Percentiles rank a stretch among this genome's conserved stretches.
Conservation (phyloP, 2,113 vertebrate species). For the zebrafish (Danio rerio) region GRCz12tu NC_133180.1:41325001-41325500, state of each 20-base stretch:
- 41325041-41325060: conserved; percentile 18
- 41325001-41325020: neutral
- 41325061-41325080: conserved; percentile 7
- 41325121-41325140: neutral
- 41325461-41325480: neutral
- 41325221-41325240: neutral
- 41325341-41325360: conserved; percentile 63
- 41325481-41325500: neutral
- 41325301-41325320: neutral
- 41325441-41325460: conserved; percentile 43
- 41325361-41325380: conserved; percentile 62
- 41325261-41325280: neutral
- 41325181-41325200: neutral
- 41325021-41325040: neutral
- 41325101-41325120: conserved; percentile 5
- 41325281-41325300: neutral
- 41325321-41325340: conserved; percentile 57
- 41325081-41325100: conserved; percentile 8
- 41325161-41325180: conserved; percentile 2
- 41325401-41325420: conserved; percentile 74
- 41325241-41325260: neutral
- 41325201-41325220: neutral
- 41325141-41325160: neutral
- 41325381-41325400: conserved; percentile 51
- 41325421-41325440: conserved; percentile 60